Evolutionary conservation across 2,113 vertebrate species (phyloP), one percentile per base, ranked within the genome.

Genomic region (Cyphomyrus discorhynchus): DNA sequence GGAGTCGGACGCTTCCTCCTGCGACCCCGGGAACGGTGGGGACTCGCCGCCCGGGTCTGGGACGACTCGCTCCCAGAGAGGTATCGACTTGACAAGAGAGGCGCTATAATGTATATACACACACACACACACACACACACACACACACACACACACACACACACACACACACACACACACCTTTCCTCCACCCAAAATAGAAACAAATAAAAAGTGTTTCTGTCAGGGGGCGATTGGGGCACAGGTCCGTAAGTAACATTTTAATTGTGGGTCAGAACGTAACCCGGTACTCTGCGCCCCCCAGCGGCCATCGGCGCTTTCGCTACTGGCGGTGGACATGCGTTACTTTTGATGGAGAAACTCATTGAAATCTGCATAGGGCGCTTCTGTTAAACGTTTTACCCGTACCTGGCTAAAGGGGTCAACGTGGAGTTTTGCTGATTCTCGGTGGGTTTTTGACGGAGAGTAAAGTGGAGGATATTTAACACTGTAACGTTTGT

Each of bases 1-100:
- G 0, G 98, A 99, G 46, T 99, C 98, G 0, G 98, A 99, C 21
- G 96, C 97, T 87, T 99, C 98, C 0, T 97, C 96, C 45, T 96
- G 96, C 90, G 97, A 98, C 52, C 94, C 94, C 17, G 93, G 94
- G 35, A 92, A 95, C 0, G 95, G 94, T 9, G 96, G 97, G 0
- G 97, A 98, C 9, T 92, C 94, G 2, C 97, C 97, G 1, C 87
- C 93, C 90, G 95, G 95, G 0, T 88, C 95, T 27, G 93, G 94
- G 9, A 95, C 96, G 89, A 98, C 97, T 89, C 97, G 97, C 7
- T 92, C 93, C 86, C 91, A 93, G 91, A 96, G 95, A 97, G 97
- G 98, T 99, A 94, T 92, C 88, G 11, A n/a, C 42, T 62, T 56
- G 2, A 86, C n/a, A 31, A 80, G 35, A 42, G 74, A 80, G 3